Percentiles rank a stretch among this genome's conserved stretches.
Conservation (phyloP, 2,888 invertebrate genomes). For the Abscondita cerata region DNA sequence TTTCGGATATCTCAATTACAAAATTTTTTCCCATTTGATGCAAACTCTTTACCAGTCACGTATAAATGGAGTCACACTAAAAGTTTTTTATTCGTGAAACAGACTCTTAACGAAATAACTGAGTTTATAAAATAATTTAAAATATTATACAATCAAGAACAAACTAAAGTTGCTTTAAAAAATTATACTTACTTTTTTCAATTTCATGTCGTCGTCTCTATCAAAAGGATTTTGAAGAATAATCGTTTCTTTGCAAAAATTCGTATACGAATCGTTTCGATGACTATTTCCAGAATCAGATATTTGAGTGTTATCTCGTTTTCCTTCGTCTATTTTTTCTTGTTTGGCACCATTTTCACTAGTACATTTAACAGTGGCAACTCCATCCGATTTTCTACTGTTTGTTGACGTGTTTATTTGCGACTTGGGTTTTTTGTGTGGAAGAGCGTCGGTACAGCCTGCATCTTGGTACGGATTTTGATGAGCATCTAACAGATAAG, state of each 20-base stretch:
- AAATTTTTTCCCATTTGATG: too few species aligned
- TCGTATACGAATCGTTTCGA: constrained; percentile 36
- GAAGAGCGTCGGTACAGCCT: constrained; percentile 13
- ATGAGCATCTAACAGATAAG: constrained; percentile 25
- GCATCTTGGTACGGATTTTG: constrained; percentile 25
- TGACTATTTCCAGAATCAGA: constrained; percentile 16
- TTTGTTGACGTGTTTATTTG: constrained; percentile 17
- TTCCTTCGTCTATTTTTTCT: constrained; percentile 26
- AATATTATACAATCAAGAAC: too few species aligned
- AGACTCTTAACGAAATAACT: too few species aligned
- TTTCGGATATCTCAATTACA: too few species aligned
- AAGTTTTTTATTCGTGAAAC: too few species aligned
- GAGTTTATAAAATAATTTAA: too few species aligned
- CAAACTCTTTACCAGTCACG: too few species aligned
- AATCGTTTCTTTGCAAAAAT: constrained; percentile 42
- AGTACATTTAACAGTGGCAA: too few species aligned
- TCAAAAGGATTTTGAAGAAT: constrained; percentile 41
- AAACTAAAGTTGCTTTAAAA: too few species aligned
- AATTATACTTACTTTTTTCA: constrained; percentile 49
- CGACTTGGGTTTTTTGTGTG: constrained; percentile 29
- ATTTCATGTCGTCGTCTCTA: constrained; percentile 44
- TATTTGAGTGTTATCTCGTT: constrained; percentile 20
- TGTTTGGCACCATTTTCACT: constrained; percentile 20
- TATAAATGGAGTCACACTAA: too few species aligned
- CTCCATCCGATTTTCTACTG: constrained; percentile 7